phyloP scores from a whole-genome alignment of 2,797 vertebrate genomes.

The Acipenser ruthenus region DNA sequence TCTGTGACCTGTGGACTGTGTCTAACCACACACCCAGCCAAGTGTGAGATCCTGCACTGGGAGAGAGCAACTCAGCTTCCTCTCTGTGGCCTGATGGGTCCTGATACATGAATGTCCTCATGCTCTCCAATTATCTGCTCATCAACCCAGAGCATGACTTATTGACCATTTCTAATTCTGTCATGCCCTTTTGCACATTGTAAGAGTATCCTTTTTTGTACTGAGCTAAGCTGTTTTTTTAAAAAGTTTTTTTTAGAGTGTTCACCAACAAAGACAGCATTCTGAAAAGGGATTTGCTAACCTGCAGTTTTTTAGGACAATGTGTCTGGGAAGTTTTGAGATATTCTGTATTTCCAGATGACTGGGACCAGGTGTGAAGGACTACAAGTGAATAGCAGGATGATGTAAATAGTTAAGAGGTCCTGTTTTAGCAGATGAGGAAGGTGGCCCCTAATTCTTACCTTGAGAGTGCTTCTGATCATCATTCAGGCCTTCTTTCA shows the following conservation, averaged over 20 bases:
- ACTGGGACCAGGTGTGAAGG: background rate
- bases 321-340: background rate
- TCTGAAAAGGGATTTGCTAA: background rate
- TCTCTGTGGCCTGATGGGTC: slow-evolving; percentile 22
- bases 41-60: slow-evolving; percentile 40
- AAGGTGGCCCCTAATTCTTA: no score
- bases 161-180: slow-evolving; percentile 21
- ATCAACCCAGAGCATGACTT: slow-evolving; percentile 26
- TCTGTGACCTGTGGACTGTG: slow-evolving; percentile 45
- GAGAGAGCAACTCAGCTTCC: slow-evolving; percentile 29
- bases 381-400: background rate
- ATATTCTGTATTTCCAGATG: background rate
- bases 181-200: slow-evolving; percentile 13
- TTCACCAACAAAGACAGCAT: slow-evolving; percentile 1
- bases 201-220: slow-evolving; percentile 4
- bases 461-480: no score
- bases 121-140: slow-evolving; percentile 30
- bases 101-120: slow-evolving; percentile 27
- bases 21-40: slow-evolving; percentile 48
- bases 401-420: no score
- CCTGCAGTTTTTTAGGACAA: background rate
- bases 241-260: no score
- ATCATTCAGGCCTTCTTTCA: no score
- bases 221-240: background rate
- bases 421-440: no score